A percentile compares a stretch with the other conserved stretches of the same genome.
Conservation (phyloP, 2,888 invertebrate genomes). For the Dascillus cervinus region DNA sequence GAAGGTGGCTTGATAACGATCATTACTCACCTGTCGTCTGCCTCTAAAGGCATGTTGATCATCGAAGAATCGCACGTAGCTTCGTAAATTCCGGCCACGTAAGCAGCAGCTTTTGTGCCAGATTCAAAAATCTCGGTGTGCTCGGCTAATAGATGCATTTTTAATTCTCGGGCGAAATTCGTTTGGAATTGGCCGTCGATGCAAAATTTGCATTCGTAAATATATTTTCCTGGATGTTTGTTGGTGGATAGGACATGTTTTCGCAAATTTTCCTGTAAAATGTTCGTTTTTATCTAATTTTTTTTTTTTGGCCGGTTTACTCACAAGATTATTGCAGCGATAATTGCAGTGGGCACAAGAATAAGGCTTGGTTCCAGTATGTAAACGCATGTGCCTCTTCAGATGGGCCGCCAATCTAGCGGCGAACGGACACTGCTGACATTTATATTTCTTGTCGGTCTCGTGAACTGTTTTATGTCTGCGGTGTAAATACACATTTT, state of each 20-base stretch:
- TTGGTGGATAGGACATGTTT: constrained; percentile 77
- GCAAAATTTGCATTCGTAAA: constrained; percentile 74
- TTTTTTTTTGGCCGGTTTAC: constrained; percentile 20
- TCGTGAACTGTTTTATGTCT: constrained; percentile 57
- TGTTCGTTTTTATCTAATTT: too few species aligned
- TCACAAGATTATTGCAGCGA: constrained; percentile 70
- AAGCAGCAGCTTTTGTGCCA: constrained; percentile 45
- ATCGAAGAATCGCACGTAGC: constrained; percentile 31
- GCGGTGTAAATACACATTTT: too few species aligned
- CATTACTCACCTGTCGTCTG: constrained; percentile 8
- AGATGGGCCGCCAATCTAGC: constrained; percentile 61
- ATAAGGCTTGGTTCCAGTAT: constrained; percentile 77
- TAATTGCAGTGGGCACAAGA: constrained; percentile 76
- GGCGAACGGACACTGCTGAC: constrained; percentile 62
- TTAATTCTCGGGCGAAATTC: constrained; percentile 61
- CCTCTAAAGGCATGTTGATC: constrained; percentile 8
- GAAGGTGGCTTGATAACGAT: too few species aligned
- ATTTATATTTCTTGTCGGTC: constrained; percentile 49
- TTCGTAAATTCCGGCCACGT: constrained; percentile 45
- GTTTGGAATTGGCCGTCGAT: constrained; percentile 43
- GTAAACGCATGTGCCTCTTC: constrained; percentile 70
- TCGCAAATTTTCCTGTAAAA: constrained; percentile 71
- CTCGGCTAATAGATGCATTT: constrained; percentile 52
- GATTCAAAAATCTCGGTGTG: constrained; percentile 50
- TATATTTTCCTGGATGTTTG: constrained; percentile 66